Evolutionary conservation across 2,113 vertebrate genomes (phyloP).

Genomic region (Dolichallabes microphthalmus): DNA sequence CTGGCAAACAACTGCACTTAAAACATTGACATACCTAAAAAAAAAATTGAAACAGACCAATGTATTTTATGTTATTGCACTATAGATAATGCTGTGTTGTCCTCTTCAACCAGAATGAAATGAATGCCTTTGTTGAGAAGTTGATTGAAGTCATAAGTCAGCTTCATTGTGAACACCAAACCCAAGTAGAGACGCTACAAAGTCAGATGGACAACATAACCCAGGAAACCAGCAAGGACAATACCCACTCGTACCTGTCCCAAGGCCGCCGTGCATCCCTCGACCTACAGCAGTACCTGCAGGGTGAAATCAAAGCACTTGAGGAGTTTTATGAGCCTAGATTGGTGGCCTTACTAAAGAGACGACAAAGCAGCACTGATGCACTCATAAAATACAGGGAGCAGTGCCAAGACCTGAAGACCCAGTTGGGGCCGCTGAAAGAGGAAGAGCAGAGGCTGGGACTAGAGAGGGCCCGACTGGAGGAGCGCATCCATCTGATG

Average conservation of each 20-base stretch:
- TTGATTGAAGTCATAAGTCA: slow-evolving; percentile 76
- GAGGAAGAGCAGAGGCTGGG: slow-evolving; percentile 77
- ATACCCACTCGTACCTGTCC: slow-evolving; percentile 75
- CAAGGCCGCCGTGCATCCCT: slow-evolving; percentile 77
- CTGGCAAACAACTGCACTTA: not conserved
- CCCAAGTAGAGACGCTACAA: slow-evolving; percentile 71
- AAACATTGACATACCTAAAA: not conserved
- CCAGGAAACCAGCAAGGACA: slow-evolving; percentile 57
- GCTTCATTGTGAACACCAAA: slow-evolving; percentile 73
- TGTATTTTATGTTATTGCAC: not conserved
- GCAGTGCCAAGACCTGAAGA: slow-evolving; percentile 78
- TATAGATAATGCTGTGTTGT: not conserved
- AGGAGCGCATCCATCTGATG: slow-evolving; percentile 81
- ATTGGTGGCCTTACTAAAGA: slow-evolving; percentile 81
- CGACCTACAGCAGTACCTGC: slow-evolving; percentile 84
- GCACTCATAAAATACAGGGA: slow-evolving; percentile 78
- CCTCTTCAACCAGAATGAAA: slow-evolving; percentile 68
- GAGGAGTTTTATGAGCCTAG: slow-evolving; percentile 87
- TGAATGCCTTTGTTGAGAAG: slow-evolving; percentile 72
- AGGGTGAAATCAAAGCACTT: slow-evolving; percentile 77
- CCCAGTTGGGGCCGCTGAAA: slow-evolving; percentile 77
- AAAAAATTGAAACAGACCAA: not conserved
- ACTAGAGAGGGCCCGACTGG: slow-evolving; percentile 79
- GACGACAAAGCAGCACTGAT: slow-evolving; percentile 72
- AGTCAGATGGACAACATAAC: slow-evolving; percentile 63